phyloP scores from a whole-genome alignment of 53 echinoderm and acorn worm genomes.

The Patiria pectinifera region DNA sequence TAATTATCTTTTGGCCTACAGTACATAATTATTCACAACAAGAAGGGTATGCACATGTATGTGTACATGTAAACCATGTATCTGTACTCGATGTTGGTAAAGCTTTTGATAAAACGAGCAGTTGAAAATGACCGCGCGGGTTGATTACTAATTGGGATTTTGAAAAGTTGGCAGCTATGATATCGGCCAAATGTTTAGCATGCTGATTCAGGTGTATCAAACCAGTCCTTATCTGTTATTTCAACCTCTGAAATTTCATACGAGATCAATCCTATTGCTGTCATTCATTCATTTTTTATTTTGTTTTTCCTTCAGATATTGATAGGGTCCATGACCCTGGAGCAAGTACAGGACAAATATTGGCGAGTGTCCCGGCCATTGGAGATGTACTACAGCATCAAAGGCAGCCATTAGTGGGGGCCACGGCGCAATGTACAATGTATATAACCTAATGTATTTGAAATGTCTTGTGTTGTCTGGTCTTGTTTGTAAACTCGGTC shows the following conservation, averaged over 20 bases:
- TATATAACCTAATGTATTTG: background rate
- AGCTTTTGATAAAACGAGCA: no score
- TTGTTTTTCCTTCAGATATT: slow-evolving; percentile 66
- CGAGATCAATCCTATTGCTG: background rate
- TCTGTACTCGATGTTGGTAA: no score
- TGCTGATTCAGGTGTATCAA: no score
- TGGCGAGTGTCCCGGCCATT: slow-evolving; percentile 83
- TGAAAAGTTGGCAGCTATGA: no score
- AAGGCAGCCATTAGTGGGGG: slow-evolving; percentile 13
- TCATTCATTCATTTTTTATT: background rate
- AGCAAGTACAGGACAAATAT: slow-evolving; percentile 92
- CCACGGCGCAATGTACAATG: background rate
- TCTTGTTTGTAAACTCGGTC: background rate
- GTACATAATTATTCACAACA: no score
- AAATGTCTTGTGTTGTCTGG: background rate
- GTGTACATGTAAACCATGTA: no score
- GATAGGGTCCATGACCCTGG: slow-evolving; percentile 78
- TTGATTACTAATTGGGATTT: no score
- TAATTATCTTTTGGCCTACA: no score
- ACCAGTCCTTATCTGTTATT: no score
- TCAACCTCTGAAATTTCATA: background rate
- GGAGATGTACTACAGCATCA: slow-evolving; percentile 83
- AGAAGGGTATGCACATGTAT: no score
- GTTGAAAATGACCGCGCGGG: no score
- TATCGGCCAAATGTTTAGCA: no score